Evolutionary conservation across 1,140 invertebrate species (phyloP).

Genomic region (Magallana angulata): DNA sequence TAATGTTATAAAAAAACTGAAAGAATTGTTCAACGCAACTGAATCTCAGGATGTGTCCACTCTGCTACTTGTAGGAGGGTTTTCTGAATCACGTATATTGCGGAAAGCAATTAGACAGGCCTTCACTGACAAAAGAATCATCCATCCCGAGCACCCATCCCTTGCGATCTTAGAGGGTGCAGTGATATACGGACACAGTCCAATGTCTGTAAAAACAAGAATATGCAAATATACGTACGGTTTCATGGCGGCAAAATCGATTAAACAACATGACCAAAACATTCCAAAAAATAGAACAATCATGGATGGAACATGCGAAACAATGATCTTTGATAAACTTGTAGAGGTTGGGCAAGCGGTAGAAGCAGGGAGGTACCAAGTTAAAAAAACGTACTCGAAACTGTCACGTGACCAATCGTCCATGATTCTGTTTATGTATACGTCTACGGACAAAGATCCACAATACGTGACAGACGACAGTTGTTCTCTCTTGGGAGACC

Average conservation of each 20-base stretch:
- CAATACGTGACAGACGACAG: slow-evolving; percentile 4
- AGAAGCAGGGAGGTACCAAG: not conserved
- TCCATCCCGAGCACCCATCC: slow-evolving; percentile 45
- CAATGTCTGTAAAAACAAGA: slow-evolving; percentile 31
- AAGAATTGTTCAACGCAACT: slow-evolving; percentile 32
- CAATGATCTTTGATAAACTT: slow-evolving; percentile 10
- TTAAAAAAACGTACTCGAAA: not conserved
- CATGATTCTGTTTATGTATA: slow-evolving; percentile 13
- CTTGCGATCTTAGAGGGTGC: slow-evolving; percentile 53
- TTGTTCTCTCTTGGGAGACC: slow-evolving; percentile 3
- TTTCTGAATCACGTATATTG: slow-evolving; percentile 21
- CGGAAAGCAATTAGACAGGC: not conserved
- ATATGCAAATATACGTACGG: slow-evolving; percentile 43
- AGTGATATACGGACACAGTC: slow-evolving; percentile 50
- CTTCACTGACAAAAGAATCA: slow-evolving; percentile 29
- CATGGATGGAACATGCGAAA: not conserved
- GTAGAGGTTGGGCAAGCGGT: not conserved
- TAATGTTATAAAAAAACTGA: slow-evolving; percentile 34
- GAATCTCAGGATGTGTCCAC: slow-evolving; percentile 22
- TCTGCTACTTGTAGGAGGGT: slow-evolving; percentile 39
- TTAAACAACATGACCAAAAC: not conserved
- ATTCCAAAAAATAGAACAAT: not conserved
- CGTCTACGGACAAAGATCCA: slow-evolving; percentile 1
- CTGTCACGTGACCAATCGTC: not conserved
- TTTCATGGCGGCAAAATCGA: not conserved